phyloP scores from a whole-genome alignment of 2,113 vertebrate genomes.

The Clarias gariepinus region DNA sequence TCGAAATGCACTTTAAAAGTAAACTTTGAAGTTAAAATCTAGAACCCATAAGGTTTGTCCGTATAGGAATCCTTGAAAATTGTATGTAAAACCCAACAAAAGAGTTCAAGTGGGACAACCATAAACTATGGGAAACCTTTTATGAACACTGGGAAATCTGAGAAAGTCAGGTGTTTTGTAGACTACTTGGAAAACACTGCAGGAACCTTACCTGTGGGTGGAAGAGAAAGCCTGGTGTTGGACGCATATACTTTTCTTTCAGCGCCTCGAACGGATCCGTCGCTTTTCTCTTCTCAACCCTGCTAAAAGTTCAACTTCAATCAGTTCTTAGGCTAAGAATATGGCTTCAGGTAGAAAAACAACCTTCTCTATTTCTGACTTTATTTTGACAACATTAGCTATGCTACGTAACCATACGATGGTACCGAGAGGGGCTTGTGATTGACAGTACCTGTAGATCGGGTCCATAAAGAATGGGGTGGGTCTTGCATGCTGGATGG shows the following conservation, averaged over 20 bases:
- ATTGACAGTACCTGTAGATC: constrained; percentile 95
- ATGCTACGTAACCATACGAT: neutral
- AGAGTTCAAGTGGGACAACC: neutral
- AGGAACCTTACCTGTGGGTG: constrained; percentile 89
- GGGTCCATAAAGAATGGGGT: constrained; percentile 99
- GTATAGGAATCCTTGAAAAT: neutral
- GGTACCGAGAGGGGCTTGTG: constrained; percentile 25
- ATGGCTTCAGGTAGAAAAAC: neutral
- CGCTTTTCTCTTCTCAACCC: constrained; percentile 99
- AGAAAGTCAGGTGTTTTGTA: neutral
- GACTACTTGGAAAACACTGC: constrained; percentile 3
- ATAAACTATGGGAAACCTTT: neutral
- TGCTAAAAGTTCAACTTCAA: constrained; percentile 89
- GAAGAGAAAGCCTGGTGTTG: constrained; percentile 93
- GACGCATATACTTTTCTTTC: constrained; percentile 99
- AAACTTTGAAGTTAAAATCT: neutral
- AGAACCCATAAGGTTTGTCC: neutral
- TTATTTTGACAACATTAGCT: neutral
- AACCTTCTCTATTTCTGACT: too few species aligned
- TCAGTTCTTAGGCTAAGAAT: constrained; percentile 63
- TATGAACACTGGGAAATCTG: neutral
- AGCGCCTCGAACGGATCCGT: constrained; percentile 96
- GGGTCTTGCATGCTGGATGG: constrained; percentile 92
- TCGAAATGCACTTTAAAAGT: neutral
- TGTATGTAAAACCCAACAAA: neutral